phyloP scores from a whole-genome alignment of 1,140 invertebrate species.

The Pentalonia nigronervosa region DNA sequence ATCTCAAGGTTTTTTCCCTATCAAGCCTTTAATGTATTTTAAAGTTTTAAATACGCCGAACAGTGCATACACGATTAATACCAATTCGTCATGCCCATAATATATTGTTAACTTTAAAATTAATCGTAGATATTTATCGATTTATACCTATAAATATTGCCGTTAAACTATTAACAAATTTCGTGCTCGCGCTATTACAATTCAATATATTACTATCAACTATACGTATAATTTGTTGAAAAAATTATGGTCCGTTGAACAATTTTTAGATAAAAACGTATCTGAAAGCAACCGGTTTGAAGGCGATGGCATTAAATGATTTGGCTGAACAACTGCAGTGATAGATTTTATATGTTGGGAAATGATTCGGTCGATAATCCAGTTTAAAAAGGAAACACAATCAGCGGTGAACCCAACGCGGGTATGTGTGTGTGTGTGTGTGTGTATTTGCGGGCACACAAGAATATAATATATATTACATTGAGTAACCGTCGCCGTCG shows the following conservation, averaged over 20 bases:
- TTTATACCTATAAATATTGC: neutral
- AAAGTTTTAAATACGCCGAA: neutral
- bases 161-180: neutral
- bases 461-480: neutral
- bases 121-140: neutral
- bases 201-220: neutral
- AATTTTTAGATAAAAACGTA: neutral
- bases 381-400: slow-evolving; percentile 34
- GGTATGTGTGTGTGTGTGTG: neutral
- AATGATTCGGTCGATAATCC: slow-evolving; percentile 25
- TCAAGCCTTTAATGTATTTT: neutral
- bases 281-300: neutral
- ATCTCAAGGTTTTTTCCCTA: neutral
- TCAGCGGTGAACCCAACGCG: neutral
- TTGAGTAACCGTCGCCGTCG: slow-evolving; percentile 37
- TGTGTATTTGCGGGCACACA: neutral
- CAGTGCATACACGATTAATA: neutral
- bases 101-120: neutral
- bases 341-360: slow-evolving; percentile 23
- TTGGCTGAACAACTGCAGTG: neutral
- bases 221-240: neutral
- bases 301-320: neutral
- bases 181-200: neutral
- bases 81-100: neutral
- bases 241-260: neutral